Percentiles rank a stretch among this genome's conserved stretches.
These are phyloP conservation scores for Trissoscelio sp. DNA, from an alignment of 2,888 invertebrate genomes.

Conservation along the genomic window DNA sequence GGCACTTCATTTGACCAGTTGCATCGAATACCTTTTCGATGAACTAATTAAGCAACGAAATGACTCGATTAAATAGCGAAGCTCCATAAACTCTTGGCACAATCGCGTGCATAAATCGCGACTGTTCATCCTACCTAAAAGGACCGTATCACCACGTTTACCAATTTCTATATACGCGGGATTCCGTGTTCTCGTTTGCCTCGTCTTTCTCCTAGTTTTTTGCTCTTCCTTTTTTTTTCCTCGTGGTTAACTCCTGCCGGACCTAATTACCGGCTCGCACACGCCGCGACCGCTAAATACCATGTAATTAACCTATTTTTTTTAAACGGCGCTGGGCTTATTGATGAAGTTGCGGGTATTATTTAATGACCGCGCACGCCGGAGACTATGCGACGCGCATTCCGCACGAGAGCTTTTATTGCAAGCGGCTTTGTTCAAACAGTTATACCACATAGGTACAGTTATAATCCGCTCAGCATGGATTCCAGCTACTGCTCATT, in stretches of 20 bases:
- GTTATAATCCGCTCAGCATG: conserved; percentile 68
- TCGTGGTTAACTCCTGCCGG: conserved; percentile 27
- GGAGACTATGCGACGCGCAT: conserved; percentile 62
- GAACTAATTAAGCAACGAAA: conserved; percentile 65
- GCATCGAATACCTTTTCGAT: conserved; percentile 53
- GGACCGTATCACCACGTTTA: conserved; percentile 47
- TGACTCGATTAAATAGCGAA: conserved; percentile 56
- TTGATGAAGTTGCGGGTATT: conserved; percentile 64
- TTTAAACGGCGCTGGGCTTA: conserved; percentile 53
- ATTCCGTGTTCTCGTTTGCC: conserved; percentile 16
- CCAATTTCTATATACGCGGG: conserved; percentile 27
- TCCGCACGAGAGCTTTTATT: conserved; percentile 66
- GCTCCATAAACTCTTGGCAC: conserved; percentile 63
- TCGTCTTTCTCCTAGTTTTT: conserved; percentile 8
- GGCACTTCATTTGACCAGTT: conserved; percentile 53
- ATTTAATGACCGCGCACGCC: conserved; percentile 62
- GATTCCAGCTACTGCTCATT: conserved; percentile 66
- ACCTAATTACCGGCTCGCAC: conserved; percentile 52
- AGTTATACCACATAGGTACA: conserved; percentile 67
- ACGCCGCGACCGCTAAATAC: conserved; percentile 51
- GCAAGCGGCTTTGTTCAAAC: conserved; percentile 68
- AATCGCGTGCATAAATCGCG: conserved; percentile 56
- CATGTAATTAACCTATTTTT: conserved; percentile 64
- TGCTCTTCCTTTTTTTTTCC: conserved; percentile 22
- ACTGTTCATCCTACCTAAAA: conserved; percentile 56